phyloP scores from a whole-genome alignment of 2,113 vertebrate genomes.

The Genyomyrus donnyi region DNA sequence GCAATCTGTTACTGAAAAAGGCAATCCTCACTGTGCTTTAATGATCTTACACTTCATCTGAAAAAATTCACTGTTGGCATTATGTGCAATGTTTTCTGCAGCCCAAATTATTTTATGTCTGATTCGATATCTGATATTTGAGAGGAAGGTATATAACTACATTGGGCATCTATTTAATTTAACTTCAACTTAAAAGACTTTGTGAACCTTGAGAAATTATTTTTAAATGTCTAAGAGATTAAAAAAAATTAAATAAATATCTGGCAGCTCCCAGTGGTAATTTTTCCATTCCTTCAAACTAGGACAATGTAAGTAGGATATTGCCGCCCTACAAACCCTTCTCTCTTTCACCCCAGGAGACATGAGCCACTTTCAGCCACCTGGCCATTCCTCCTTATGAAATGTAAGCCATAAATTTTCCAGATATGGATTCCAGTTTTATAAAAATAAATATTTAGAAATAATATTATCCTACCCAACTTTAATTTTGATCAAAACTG shows the following conservation, averaged over 20 bases:
- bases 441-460: not conserved
- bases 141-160: not conserved
- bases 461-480: not conserved
- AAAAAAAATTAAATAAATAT: conserved; percentile 14
- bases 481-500: not conserved
- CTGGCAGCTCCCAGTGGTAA: conserved; percentile 26
- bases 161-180: not conserved
- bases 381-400: conserved; percentile 50
- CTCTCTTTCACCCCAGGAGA: conserved; percentile 14
- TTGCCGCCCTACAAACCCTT: conserved; percentile 27
- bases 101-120: not conserved
- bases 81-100: not conserved
- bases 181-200: not conserved
- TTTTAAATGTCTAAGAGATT: conserved; percentile 20
- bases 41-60: not conserved
- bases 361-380: conserved; percentile 49
- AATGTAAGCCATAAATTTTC: not conserved
- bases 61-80: not conserved
- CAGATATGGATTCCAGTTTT: not conserved
- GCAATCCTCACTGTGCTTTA: not conserved
- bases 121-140: not conserved
- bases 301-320: conserved; percentile 26
- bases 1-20: not conserved
- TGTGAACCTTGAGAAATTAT: conserved; percentile 18
- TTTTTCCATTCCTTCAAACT: conserved; percentile 31